Percentiles rank a stretch among this genome's conserved stretches.
Conservation (phyloP, 2,797 vertebrate genomes). For the Brotogeris chrysoptera region DNA sequence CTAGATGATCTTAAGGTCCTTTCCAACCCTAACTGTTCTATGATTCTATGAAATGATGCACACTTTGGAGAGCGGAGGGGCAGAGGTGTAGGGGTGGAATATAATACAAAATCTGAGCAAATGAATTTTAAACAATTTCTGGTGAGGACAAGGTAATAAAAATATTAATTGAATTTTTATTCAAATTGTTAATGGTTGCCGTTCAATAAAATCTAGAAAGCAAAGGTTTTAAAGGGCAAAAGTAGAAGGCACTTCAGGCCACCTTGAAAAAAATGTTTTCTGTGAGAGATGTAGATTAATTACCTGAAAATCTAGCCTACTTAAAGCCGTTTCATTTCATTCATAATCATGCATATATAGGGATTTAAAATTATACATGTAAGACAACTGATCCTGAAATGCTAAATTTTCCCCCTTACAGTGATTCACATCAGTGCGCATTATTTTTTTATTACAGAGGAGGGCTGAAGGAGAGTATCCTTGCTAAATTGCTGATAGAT, state of each 20-base stretch:
- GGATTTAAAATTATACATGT: background rate
- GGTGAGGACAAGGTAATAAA: background rate
- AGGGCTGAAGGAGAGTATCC: background rate
- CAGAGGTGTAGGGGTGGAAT: background rate
- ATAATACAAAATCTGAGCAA: background rate
- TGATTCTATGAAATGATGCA: background rate
- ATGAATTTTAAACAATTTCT: background rate
- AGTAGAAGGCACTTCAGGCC: background rate
- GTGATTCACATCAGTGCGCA: fast-evolving
- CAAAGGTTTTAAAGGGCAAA: background rate
- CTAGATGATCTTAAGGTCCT: no score
- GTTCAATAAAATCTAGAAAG: background rate
- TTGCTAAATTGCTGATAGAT: background rate
- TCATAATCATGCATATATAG: background rate
- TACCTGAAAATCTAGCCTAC: background rate
- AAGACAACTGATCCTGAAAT: background rate
- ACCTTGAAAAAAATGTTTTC: background rate
- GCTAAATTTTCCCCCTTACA: background rate
- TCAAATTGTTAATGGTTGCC: background rate
- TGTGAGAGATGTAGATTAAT: background rate
- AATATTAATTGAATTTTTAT: background rate
- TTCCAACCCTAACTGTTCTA: no score
- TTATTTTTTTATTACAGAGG: background rate
- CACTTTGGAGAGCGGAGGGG: background rate
- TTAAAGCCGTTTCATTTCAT: background rate